Evolutionary conservation across 2,113 vertebrate species (phyloP).

Genomic region (Emydocephalus ijimae): DNA sequence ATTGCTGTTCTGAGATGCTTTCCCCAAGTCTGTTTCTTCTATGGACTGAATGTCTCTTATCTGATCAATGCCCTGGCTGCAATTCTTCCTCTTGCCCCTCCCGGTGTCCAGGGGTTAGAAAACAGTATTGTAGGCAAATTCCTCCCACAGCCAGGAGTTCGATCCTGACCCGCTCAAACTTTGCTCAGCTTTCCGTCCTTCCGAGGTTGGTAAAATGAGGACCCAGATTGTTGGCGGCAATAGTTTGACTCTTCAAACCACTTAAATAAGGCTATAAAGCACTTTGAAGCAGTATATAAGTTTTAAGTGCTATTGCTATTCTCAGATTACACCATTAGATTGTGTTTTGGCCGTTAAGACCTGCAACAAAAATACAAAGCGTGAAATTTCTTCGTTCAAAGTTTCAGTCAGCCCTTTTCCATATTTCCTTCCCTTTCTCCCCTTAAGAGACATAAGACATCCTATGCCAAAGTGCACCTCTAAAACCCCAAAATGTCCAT

Average conservation of each 20-base stretch:
- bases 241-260: not conserved
- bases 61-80: not conserved
- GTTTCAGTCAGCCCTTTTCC: not conserved
- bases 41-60: not conserved
- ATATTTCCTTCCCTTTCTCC: not conserved
- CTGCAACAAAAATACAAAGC: not conserved
- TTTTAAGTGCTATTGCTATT: not conserved
- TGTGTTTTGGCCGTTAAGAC: not conserved
- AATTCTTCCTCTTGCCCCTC: not conserved
- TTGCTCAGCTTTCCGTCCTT: not conserved
- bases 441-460: not conserved
- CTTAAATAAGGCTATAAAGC: not conserved
- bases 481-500: not conserved
- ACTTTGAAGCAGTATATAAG: not conserved
- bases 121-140: not conserved
- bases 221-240: not conserved
- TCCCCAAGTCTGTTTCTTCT: not conserved
- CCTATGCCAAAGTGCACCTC: not conserved
- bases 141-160: not conserved
- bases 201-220: not conserved
- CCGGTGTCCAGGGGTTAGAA: not conserved
- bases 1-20: not conserved
- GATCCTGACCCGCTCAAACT: not conserved
- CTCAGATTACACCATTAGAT: not conserved
- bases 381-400: not conserved